Evolutionary conservation across 2,113 vertebrate genomes (phyloP).

Genomic region (Porphyrio hochstetteri): DNA sequence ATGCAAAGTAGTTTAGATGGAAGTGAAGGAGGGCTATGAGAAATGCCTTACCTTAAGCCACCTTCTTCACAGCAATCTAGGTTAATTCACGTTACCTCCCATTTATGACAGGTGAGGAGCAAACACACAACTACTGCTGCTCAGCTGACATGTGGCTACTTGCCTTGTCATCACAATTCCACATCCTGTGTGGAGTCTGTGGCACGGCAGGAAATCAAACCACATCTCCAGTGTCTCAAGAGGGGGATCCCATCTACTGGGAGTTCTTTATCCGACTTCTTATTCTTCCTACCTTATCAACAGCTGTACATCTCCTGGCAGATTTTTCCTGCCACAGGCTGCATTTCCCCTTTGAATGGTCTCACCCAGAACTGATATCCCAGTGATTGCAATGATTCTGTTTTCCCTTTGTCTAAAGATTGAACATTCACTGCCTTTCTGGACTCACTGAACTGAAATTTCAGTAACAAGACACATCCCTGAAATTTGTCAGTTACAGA

Average conservation of each 20-base stretch:
- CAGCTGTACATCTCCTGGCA: background rate
- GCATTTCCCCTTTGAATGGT: background rate
- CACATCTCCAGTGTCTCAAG: background rate
- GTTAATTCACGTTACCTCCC: background rate
- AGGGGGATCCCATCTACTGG: background rate
- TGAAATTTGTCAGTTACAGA: background rate
- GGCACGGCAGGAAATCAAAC: background rate
- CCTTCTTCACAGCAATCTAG: background rate
- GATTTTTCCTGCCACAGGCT: background rate
- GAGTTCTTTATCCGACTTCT: background rate
- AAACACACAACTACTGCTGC: background rate
- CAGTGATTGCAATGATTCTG: background rate
- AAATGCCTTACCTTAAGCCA: background rate
- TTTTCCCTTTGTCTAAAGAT: slow-evolving; percentile 2
- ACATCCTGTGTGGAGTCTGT: background rate
- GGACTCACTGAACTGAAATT: background rate
- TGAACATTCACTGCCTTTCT: background rate
- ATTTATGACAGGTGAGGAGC: background rate
- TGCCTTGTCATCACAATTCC: background rate
- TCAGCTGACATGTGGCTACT: background rate
- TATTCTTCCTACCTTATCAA: background rate
- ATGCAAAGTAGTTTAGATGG: background rate
- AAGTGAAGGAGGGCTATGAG: background rate
- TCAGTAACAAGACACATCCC: background rate
- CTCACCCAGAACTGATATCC: background rate